phyloP scores from a whole-genome alignment of 1,140 invertebrate genomes.

The Neodiprion pinetum region DNA sequence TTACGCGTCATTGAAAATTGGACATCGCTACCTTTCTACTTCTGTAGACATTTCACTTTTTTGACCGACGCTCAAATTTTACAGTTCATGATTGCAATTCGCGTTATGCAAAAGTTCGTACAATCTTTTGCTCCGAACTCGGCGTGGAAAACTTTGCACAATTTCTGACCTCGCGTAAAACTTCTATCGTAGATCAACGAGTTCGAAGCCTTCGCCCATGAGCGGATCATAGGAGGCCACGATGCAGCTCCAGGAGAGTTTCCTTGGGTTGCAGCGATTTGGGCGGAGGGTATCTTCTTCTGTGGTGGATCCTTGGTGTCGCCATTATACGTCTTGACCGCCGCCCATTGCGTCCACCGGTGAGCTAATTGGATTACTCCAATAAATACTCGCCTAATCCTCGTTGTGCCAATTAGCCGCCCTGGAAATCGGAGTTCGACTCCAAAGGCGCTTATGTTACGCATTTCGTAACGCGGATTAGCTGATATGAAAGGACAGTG shows the following conservation, averaged over 20 bases:
- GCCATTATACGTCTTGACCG: conserved; percentile 64
- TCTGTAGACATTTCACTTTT: too few relatives aligned
- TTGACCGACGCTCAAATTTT: too few relatives aligned
- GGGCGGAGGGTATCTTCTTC: conserved; percentile 54
- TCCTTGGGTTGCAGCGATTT: background rate
- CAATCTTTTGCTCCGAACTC: background rate
- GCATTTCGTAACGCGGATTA: too few relatives aligned
- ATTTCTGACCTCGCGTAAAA: background rate
- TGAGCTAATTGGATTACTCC: conserved; percentile 33
- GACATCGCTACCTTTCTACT: too few relatives aligned
- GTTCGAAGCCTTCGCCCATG: background rate
- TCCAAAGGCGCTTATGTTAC: too few relatives aligned
- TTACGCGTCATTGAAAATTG: too few relatives aligned
- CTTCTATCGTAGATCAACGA: background rate
- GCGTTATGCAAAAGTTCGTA: too few relatives aligned
- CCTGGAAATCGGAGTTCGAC: too few relatives aligned
- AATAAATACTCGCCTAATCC: background rate
- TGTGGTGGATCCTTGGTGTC: conserved; percentile 70
- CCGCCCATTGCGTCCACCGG: conserved; percentile 66
- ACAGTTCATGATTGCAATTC: too few relatives aligned
- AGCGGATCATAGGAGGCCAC: background rate
- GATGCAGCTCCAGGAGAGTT: background rate
- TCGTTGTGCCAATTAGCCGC: background rate
- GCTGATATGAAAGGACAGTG: too few relatives aligned
- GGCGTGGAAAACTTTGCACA: background rate